Evolutionary conservation across 1,140 invertebrate species (phyloP).

Genomic region (Rhynchophorus ferrugineus): DNA sequence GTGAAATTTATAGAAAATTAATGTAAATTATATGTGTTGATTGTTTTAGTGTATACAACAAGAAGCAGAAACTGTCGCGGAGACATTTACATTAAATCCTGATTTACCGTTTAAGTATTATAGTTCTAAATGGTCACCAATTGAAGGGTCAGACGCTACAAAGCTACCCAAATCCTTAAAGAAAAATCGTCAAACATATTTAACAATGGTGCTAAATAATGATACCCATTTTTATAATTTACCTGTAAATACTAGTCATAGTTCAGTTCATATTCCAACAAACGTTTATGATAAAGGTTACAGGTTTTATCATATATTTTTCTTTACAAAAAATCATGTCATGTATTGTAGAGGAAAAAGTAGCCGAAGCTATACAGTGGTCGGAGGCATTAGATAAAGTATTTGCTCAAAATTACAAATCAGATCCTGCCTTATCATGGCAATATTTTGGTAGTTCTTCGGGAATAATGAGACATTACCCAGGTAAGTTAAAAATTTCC

Average conservation of each 20-base stretch:
- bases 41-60: slow-evolving; percentile 59
- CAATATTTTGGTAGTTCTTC: slow-evolving; percentile 93
- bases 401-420: slow-evolving; percentile 79
- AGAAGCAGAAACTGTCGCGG: slow-evolving; percentile 55
- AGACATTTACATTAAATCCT: slow-evolving; percentile 54
- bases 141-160: slow-evolving; percentile 35
- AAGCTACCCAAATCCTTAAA: slow-evolving; percentile 36
- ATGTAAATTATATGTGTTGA: slow-evolving; percentile 1
- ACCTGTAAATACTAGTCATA: slow-evolving; percentile 71
- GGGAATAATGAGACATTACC: slow-evolving; percentile 88
- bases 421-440: slow-evolving; percentile 86
- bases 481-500: slow-evolving; percentile 43
- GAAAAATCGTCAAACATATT: slow-evolving; percentile 42
- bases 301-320: background rate
- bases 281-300: slow-evolving; percentile 82
- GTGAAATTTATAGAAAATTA: slow-evolving; percentile 8
- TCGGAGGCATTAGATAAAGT: slow-evolving; percentile 74
- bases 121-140: slow-evolving; percentile 61
- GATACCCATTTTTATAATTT: slow-evolving; percentile 82
- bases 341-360: slow-evolving; percentile 44
- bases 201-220: slow-evolving; percentile 52
- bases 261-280: slow-evolving; percentile 88
- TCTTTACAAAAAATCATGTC: slow-evolving; percentile 6
- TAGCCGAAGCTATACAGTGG: slow-evolving; percentile 75
- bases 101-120: slow-evolving; percentile 48